Evolutionary conservation across 2,797 vertebrate genomes (phyloP).

Genomic region (Pogonophryne albipinna): DNA sequence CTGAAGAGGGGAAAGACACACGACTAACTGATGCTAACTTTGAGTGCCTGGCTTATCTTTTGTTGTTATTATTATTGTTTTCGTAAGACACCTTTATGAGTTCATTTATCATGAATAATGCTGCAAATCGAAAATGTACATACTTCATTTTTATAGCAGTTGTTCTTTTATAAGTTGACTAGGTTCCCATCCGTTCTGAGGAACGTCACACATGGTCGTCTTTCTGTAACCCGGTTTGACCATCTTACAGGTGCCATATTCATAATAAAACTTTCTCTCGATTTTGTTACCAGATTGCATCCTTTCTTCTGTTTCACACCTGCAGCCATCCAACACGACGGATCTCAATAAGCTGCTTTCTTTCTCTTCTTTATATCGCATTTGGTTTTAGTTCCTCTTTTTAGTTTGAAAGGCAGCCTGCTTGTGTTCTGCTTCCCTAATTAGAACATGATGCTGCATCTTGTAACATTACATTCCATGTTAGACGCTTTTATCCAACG

Average conservation of each 20-base stretch:
- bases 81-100: slow-evolving; percentile 81
- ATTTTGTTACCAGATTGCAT: slow-evolving; percentile 98
- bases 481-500: too few relatives aligned
- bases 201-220: slow-evolving; percentile 95
- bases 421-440: not conserved
- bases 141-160: slow-evolving; percentile 98
- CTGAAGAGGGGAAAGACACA: slow-evolving; percentile 73
- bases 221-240: slow-evolving; percentile 98
- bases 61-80: slow-evolving; percentile 80
- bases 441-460: not conserved
- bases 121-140: slow-evolving; percentile 99
- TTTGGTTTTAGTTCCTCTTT: slow-evolving; percentile 3
- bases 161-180: slow-evolving; percentile 98
- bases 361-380: not conserved
- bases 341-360: slow-evolving; percentile 29
- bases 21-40: slow-evolving; percentile 98
- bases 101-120: slow-evolving; percentile 98
- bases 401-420: slow-evolving; percentile 4
- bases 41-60: slow-evolving; percentile 95
- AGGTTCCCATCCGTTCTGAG: slow-evolving; percentile 91
- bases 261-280: slow-evolving; percentile 99
- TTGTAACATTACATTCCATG: too few relatives aligned
- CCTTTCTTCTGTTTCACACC: slow-evolving; percentile 93
- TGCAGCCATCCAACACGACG: slow-evolving; percentile 85
- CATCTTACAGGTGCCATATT: slow-evolving; percentile 99